These are phyloP conservation scores for Pristionchus mayeri DNA, from an alignment of 2,888 invertebrate genomes.

Conservation along the genomic window DNA sequence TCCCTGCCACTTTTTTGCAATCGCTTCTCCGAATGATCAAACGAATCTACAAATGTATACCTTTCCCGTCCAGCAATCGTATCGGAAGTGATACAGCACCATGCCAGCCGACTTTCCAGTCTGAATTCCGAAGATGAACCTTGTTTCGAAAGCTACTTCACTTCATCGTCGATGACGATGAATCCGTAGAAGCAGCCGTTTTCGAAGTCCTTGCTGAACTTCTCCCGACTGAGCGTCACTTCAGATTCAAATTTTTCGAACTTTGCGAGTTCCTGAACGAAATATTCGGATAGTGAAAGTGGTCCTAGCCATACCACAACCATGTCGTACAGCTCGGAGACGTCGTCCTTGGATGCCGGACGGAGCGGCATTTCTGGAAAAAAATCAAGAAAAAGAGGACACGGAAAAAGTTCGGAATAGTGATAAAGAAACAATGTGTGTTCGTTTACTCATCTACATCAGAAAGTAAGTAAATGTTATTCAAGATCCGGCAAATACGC, in stretches of 20 bases:
- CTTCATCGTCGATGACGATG: not conserved
- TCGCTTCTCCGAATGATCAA: too few species aligned
- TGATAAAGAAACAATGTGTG: too few species aligned
- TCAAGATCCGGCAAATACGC: too few species aligned
- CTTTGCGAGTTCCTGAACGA: not conserved
- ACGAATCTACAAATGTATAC: too few species aligned
- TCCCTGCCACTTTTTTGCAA: too few species aligned
- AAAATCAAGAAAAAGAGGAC: too few species aligned
- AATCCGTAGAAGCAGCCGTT: not conserved
- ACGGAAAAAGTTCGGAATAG: too few species aligned
- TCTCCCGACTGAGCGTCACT: not conserved
- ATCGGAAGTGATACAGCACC: conserved; percentile 86
- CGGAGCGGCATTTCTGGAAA: not conserved
- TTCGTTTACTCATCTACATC: too few species aligned
- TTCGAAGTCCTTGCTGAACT: not conserved
- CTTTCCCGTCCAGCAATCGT: conserved; percentile 90
- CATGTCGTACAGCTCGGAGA: not conserved
- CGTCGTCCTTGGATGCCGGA: not conserved
- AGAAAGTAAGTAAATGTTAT: too few species aligned
- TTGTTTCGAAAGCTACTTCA: not conserved
- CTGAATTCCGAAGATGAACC: not conserved
- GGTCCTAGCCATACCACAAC: not conserved
- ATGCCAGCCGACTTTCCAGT: not conserved
- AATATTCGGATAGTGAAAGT: not conserved
- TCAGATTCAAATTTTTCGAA: not conserved